Base-by-base conservation (phyloP, 1,140 invertebrate genomes). In the Leptinotarsa texana region DNA sequence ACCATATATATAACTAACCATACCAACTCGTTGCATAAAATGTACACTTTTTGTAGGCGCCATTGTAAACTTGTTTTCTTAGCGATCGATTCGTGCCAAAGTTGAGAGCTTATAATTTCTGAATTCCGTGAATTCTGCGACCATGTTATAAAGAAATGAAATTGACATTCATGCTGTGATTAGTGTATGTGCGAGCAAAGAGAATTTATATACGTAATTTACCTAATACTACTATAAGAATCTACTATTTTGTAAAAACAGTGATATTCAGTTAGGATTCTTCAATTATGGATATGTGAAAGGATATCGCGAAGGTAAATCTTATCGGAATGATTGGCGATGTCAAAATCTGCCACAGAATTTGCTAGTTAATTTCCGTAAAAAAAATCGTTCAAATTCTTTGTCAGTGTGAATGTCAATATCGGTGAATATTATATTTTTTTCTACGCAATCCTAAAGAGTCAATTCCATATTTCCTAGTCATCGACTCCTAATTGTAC, bases 351-450 rank as follows among this genome's bases (percentile, higher is more conserved):
- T 33, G 27, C 27, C 13, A 65, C 63, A 65, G 27, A 65, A n/a
- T 65, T 65, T 65, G 13, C 63, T 21, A 57, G 51, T 57, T n/a
- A n/a, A 42, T 57, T 3, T 65, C 4, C 4, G 22, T 21, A 24
- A 65, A 33, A 65, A 33, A 65, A 65, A 21, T 65, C 17, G 13
- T 17, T 21, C 63, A 65, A 65, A 65, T 65, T 65, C 63, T 65
- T 65, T 65, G 63, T 65, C 63, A 65, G 27, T 65, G 21, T 22
- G 21, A 65, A 65, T 65, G 63, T 65, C 63, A 65, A 13, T 65
- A 33, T 33, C 27, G 17, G n/a, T 18, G n/a, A 57, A 57, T 57
- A 57, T 57, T 57, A 18, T 57, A 57, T 57, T 57, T 57, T 42
- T 57, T 57, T 57, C 51, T 57, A 18, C 51, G 51, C n/a, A 17